A percentile compares a stretch with the other conserved stretches of the same genome.
Conservation (phyloP, 2,797 vertebrate genomes). For the Decapterus maruadsi region DNA sequence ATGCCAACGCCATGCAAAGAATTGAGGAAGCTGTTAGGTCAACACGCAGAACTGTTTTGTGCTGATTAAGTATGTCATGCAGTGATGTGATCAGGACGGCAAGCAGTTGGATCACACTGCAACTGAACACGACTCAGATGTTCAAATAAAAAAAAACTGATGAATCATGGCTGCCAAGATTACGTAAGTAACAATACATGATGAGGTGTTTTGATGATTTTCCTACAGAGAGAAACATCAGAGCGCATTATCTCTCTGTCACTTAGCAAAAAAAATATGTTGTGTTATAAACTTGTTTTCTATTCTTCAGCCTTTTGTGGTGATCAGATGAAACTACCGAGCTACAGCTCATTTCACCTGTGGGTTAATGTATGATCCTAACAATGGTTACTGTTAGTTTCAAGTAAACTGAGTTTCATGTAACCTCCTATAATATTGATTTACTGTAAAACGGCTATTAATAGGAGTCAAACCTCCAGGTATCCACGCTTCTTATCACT, state of each 20-base stretch:
- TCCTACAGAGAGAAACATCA: background rate
- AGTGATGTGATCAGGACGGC: slow-evolving; percentile 13
- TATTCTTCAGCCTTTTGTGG: background rate
- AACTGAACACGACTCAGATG: slow-evolving; percentile 17
- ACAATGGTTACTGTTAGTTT: background rate
- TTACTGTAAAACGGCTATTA: background rate
- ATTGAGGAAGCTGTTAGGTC: slow-evolving; percentile 39
- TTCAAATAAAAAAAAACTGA: slow-evolving; percentile 26
- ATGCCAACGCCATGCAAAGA: slow-evolving; percentile 15
- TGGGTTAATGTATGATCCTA: background rate
- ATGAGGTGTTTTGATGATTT: background rate
- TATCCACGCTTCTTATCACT: slow-evolving; percentile 1
- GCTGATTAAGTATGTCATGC: slow-evolving; percentile 30
- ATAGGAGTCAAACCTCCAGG: background rate
- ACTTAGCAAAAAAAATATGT: background rate
- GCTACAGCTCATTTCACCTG: background rate
- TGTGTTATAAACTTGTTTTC: background rate
- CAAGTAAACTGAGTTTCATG: background rate
- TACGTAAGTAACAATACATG: background rate
- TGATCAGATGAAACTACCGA: background rate
- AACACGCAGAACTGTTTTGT: slow-evolving; percentile 28
- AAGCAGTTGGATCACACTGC: slow-evolving; percentile 3
- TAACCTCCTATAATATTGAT: background rate
- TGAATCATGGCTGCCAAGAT: slow-evolving; percentile 13
- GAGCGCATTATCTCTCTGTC: background rate